Evolutionary conservation across 2,888 invertebrate genomes (phyloP).

Genomic region (Lacanobia wlatinum): DNA sequence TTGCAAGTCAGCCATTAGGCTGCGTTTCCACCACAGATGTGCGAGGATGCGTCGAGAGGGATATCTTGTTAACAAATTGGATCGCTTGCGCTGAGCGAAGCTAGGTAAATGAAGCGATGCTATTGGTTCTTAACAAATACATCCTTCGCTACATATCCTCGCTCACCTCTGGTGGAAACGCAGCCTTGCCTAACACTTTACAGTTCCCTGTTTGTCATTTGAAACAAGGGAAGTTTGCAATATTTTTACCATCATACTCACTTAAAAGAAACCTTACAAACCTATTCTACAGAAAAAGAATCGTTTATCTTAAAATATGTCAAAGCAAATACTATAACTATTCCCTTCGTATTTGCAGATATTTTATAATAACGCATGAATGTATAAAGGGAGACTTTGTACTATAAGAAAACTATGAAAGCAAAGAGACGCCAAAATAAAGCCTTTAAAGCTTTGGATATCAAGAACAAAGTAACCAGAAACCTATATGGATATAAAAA

Average conservation of each 20-base stretch:
- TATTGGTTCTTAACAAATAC: too few species aligned
- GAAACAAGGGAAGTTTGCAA: neutral
- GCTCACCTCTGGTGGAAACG: too few species aligned
- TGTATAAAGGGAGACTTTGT: neutral
- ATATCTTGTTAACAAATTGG: too few species aligned
- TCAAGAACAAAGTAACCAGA: neutral
- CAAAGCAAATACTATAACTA: neutral
- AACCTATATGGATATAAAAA: neutral
- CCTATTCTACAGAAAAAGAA: neutral
- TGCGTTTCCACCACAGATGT: too few species aligned
- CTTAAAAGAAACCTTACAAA: neutral
- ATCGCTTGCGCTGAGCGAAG: too few species aligned
- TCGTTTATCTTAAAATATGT: neutral
- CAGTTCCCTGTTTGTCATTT: neutral
- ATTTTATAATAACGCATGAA: neutral
- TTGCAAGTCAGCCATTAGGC: neutral
- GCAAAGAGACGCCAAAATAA: neutral
- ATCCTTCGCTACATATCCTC: too few species aligned
- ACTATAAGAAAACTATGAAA: neutral
- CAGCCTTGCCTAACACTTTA: neutral
- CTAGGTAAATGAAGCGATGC: too few species aligned
- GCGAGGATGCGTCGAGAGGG: too few species aligned
- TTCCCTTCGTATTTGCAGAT: neutral
- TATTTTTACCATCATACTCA: neutral
- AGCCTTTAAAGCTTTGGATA: neutral